Evolutionary conservation across 1,140 invertebrate species (phyloP), one percentile per base, ranked within the genome.

Genomic region (Eumaeus atala): DNA sequence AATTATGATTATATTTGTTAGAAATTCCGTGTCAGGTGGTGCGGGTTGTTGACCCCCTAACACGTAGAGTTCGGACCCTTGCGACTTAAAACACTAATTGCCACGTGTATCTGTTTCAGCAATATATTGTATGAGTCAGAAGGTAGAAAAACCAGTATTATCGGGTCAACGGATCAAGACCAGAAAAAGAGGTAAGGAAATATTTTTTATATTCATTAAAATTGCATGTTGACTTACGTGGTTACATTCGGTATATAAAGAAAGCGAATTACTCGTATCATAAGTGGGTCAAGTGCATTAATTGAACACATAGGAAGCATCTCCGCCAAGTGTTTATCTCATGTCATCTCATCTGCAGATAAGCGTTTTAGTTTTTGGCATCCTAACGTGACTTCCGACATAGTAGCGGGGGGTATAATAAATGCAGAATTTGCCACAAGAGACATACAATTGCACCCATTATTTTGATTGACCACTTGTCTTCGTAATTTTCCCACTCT

Each of bases 101-200:
- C 79, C 81, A 84, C 84, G 70, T 87, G 82, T 84, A 91, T 82
- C 81, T 82, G 77, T 80, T 94, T 66, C 90, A 95, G 93, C 93
- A 93, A 93, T 92, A 93, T 95, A 93, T 97, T 98, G 96, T 97
- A 98, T 98, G 97, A 98, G 95, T 98, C 96, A 98, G 92, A 98
- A 98, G 95, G 95, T 94, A 93, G 96, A 98, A 97, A 97, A 98
- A 95, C 97, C 97, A 93, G 94, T 97, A 93, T 92, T 99, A 93
- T 97, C 96, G 92, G 97, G 97, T 95, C 97, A 98, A 93, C 96
- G 97, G 91, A 98, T 98, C 92, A 99, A 98, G 95, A 98, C 97
- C 94, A 95, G 97, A 94, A 98, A 99, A 96, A 98, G 97, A 97
- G 95, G 95, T 96, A 90, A 89, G 84, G 67, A 17, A 17, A 28